Percentiles rank a stretch among this genome's conserved stretches.
phyloP scores from a whole-genome alignment of 1,140 invertebrate genomes.

The Megalonaias nervosa region DNA sequence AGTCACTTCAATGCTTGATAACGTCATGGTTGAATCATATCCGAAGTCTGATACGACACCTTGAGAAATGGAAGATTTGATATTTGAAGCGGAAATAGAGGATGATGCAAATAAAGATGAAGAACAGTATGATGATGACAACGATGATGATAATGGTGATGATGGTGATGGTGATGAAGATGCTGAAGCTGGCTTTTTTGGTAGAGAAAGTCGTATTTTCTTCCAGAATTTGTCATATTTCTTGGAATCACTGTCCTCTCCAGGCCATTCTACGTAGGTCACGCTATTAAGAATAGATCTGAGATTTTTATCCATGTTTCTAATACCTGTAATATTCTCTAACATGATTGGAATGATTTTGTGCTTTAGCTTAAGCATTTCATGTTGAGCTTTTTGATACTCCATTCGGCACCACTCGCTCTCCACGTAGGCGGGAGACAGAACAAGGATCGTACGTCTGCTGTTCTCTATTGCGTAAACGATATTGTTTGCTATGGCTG shows the following conservation, averaged over 20 bases:
- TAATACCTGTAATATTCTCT: constrained; percentile 49
- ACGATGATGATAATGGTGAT: constrained; percentile 6
- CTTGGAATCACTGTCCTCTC: constrained; percentile 41
- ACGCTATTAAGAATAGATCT: constrained; percentile 59
- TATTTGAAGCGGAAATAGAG: not conserved
- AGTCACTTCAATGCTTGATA: not conserved
- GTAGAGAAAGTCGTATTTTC: constrained; percentile 55
- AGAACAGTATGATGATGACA: not conserved
- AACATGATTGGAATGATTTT: constrained; percentile 66
- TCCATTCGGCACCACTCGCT: constrained; percentile 67
- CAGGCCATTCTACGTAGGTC: constrained; percentile 64
- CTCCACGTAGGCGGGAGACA: constrained; percentile 59
- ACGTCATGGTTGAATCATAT: constrained; percentile 3
- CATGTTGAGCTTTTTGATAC: constrained; percentile 66
- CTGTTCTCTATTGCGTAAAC: constrained; percentile 64
- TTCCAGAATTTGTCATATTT: constrained; percentile 59
- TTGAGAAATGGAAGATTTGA: not conserved
- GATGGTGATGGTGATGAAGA: constrained; percentile 1
- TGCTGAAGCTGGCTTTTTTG: constrained; percentile 49
- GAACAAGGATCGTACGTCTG: constrained; percentile 62
- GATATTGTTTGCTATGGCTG: constrained; percentile 68
- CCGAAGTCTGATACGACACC: not conserved
- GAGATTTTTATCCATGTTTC: constrained; percentile 55
- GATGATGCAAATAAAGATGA: not conserved
- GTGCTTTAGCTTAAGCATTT: constrained; percentile 66